Evolutionary conservation across 2,797 vertebrate species (phyloP).

Genomic region (Esox masquinongy): DNA sequence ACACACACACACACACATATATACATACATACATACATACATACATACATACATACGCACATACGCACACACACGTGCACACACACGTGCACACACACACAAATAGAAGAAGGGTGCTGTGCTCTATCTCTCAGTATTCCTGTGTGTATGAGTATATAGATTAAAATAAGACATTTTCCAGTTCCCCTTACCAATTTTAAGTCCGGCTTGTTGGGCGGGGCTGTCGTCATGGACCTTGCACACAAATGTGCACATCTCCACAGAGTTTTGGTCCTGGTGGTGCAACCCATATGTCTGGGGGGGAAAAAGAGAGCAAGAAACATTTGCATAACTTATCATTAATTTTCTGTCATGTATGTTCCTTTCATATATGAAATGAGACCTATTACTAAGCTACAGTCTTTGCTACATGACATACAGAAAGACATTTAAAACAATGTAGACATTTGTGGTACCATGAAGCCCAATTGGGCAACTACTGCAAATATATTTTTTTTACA

Average conservation of each 20-base stretch:
- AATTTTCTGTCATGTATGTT: background rate
- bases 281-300: slow-evolving; percentile 93
- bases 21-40: too few relatives aligned
- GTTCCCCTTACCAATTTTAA: slow-evolving; percentile 84
- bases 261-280: slow-evolving; percentile 87
- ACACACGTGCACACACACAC: too few relatives aligned
- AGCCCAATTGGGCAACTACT: background rate
- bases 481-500: background rate
- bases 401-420: background rate
- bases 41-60: too few relatives aligned
- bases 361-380: background rate
- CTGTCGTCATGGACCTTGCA: slow-evolving; percentile 88
- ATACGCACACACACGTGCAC: too few relatives aligned
- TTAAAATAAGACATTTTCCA: background rate
- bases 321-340: background rate
- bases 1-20: too few relatives aligned
- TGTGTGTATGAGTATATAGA: too few relatives aligned
- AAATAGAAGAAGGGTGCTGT: too few relatives aligned
- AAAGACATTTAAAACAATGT: background rate
- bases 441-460: background rate
- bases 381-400: background rate
- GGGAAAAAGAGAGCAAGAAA: slow-evolving; percentile 16
- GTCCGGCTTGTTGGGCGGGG: slow-evolving; percentile 86
- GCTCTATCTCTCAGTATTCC: too few relatives aligned
- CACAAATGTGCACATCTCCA: slow-evolving; percentile 97